Evolutionary conservation across 2,113 vertebrate species (phyloP).

Genomic region (Ictidomys tridecemlineatus): DNA sequence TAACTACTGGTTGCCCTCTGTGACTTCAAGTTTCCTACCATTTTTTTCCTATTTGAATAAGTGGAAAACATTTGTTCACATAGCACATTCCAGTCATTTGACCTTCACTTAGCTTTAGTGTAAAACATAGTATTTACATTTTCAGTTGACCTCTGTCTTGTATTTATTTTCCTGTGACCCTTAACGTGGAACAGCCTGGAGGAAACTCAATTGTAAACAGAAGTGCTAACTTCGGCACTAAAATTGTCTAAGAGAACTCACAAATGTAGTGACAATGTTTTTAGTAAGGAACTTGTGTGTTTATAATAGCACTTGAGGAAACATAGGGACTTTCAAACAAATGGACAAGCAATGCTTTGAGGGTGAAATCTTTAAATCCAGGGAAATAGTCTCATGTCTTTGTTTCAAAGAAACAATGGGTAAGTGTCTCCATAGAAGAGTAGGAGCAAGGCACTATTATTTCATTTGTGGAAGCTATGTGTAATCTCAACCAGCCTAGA

Average conservation of each 20-base stretch:
- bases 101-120: neutral
- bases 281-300: neutral
- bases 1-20: neutral
- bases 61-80: neutral
- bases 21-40: neutral
- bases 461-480: neutral
- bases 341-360: neutral
- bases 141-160: neutral
- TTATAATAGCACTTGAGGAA: neutral
- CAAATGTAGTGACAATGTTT: neutral
- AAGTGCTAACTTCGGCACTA: neutral
- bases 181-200: neutral
- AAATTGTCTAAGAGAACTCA: neutral
- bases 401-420: neutral
- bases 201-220: neutral
- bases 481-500: neutral
- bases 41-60: conserved; percentile 13
- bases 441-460: neutral
- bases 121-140: neutral
- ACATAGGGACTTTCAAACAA: neutral
- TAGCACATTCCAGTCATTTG: neutral
- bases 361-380: neutral
- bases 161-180: neutral
- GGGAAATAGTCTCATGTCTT: neutral
- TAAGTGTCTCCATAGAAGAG: neutral